Evolutionary conservation across 2,113 vertebrate species (phyloP).

Genomic region (Arenaria interpres): DNA sequence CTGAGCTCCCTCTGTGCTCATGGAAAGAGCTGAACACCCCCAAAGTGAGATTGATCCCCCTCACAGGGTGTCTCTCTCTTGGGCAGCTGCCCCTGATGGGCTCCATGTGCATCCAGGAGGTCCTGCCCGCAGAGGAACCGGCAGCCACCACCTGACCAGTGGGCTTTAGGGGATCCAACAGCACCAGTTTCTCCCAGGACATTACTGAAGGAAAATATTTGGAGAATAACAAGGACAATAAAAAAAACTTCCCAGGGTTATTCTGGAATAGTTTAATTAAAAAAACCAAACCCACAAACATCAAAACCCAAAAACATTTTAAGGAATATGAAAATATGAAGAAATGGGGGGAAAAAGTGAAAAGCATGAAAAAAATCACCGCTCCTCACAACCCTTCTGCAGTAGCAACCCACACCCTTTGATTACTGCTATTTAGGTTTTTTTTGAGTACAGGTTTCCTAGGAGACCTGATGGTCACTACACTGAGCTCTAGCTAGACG

Average conservation of each 20-base stretch:
- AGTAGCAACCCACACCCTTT: not conserved
- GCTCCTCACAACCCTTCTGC: not conserved
- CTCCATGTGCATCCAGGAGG: not conserved
- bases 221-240: not conserved
- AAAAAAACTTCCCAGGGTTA: not conserved
- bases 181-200: not conserved
- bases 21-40: not conserved
- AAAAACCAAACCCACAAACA: not conserved
- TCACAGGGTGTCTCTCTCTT: not conserved
- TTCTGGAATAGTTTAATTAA: not conserved
- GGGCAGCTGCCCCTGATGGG: not conserved
- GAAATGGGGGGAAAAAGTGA: not conserved
- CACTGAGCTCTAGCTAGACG: not conserved
- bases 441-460: not conserved
- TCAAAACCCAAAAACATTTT: not conserved
- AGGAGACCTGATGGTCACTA: not conserved
- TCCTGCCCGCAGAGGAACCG: not conserved
- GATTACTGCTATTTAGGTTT: not conserved
- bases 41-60: not conserved
- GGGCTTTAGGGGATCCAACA: not conserved
- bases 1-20: not conserved
- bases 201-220: not conserved
- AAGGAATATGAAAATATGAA: not conserved
- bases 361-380: not conserved
- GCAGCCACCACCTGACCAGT: not conserved